phyloP scores from a whole-genome alignment of 2,888 invertebrate species.

The Epiblema foenella region DNA sequence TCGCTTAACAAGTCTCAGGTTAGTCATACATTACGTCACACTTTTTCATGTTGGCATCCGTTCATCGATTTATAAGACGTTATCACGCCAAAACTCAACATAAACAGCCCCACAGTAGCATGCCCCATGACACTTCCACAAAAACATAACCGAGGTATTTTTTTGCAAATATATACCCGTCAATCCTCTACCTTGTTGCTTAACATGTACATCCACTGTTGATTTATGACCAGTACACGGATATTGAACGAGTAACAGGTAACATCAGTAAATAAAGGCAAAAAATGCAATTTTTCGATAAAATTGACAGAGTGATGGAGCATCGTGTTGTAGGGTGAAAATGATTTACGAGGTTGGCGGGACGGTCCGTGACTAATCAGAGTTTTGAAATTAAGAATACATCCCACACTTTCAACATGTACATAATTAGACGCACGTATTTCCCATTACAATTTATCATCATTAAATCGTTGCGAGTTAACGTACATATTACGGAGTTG shows the following conservation, averaged over 20 bases:
- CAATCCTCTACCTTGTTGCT: conserved; percentile 5
- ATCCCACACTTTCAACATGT: not conserved
- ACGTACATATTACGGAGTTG: too few relatives aligned
- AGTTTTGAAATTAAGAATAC: too few relatives aligned
- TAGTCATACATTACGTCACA: too few relatives aligned
- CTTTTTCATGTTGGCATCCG: too few relatives aligned
- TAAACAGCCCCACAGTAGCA: not conserved
- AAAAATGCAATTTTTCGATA: conserved; percentile 44
- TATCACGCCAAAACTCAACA: not conserved
- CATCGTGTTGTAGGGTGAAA: conserved; percentile 24
- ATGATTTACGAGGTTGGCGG: conserved; percentile 1
- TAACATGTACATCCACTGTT: not conserved
- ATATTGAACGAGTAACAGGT: conserved; percentile 43
- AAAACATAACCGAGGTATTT: not conserved
- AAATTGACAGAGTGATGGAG: conserved; percentile 42
- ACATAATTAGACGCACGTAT: too few relatives aligned
- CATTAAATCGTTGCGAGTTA: too few relatives aligned
- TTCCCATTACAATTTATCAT: too few relatives aligned
- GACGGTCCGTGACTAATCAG: not conserved
- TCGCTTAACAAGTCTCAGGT: too few relatives aligned
- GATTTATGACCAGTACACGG: conserved; percentile 32
- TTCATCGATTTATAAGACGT: too few relatives aligned
- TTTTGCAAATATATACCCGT: not conserved
- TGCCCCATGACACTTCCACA: not conserved
- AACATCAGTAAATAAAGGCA: conserved; percentile 40